Percentiles rank a stretch among this genome's conserved stretches.
phyloP scores from a whole-genome alignment of 2,888 invertebrate genomes.

The Orthonevra nobilis region DNA sequence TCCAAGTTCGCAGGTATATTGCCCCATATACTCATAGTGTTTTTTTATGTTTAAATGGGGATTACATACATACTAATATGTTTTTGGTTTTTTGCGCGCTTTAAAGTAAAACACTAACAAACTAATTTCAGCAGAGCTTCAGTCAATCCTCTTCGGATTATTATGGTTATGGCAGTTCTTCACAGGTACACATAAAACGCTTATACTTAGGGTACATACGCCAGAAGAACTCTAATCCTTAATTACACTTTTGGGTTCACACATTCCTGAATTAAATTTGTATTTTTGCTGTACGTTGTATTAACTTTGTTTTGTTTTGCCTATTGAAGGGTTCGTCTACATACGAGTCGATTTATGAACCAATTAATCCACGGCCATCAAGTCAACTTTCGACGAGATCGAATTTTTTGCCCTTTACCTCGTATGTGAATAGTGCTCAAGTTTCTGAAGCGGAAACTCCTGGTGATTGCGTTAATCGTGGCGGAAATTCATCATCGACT shows the following conservation, averaged over 20 bases:
- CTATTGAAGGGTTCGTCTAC: slow-evolving; percentile 84
- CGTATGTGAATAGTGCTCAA: slow-evolving; percentile 82
- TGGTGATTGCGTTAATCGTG: slow-evolving; percentile 4
- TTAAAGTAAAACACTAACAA: slow-evolving; percentile 43
- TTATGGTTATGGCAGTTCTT: slow-evolving; percentile 85
- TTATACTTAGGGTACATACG: slow-evolving; percentile 3
- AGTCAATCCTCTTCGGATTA: slow-evolving; percentile 77
- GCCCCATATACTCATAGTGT: neutral
- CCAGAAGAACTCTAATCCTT: slow-evolving; percentile 5
- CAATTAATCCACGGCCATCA: slow-evolving; percentile 91
- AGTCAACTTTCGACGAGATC: slow-evolving; percentile 85
- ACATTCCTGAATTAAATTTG: neutral
- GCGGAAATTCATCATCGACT: slow-evolving; percentile 52
- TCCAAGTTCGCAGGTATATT: slow-evolving; percentile 80
- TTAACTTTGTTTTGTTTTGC: too few species aligned
- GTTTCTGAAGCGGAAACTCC: slow-evolving; percentile 36
- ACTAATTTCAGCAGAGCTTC: slow-evolving; percentile 69
- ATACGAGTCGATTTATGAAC: slow-evolving; percentile 94
- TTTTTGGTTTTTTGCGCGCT: slow-evolving; percentile 38
- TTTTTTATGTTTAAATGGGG: neutral
- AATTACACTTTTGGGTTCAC: neutral
- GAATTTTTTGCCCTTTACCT: slow-evolving; percentile 86
- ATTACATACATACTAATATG: slow-evolving; percentile 20
- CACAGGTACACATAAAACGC: slow-evolving; percentile 82
- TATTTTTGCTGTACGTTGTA: neutral